Conservation (phyloP, 2,888 invertebrate species). For the Aplocera efformata region DNA sequence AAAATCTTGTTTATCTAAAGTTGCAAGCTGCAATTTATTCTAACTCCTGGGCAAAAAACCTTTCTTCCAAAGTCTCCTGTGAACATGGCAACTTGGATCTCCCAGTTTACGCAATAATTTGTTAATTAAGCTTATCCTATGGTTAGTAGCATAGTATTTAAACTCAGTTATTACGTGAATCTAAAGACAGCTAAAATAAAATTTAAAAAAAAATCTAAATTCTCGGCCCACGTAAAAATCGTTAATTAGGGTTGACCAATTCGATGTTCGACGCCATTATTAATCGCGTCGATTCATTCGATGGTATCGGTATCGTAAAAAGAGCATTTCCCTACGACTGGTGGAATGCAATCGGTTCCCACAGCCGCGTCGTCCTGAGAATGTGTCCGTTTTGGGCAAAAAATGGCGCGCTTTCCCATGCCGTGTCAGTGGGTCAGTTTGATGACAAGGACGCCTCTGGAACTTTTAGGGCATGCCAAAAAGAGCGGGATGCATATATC, state of each 20-base stretch:
- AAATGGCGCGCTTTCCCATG: conserved; percentile 74
- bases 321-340: conserved; percentile 63
- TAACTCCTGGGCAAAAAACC: no score
- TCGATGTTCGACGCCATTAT: conserved; percentile 53
- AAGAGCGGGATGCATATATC: no score
- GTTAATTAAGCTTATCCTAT: no score
- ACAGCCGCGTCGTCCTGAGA: conserved; percentile 65
- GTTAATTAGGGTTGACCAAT: conserved; percentile 59
- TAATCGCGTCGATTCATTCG: conserved; percentile 68
- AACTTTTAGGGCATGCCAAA: conserved; percentile 4
- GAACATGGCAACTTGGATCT: no score
- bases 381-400: conserved; percentile 64
- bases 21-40: no score
- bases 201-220: conserved; percentile 35
- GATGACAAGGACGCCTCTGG: conserved; percentile 11
- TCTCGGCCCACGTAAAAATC: conserved; percentile 28
- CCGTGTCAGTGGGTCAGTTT: conserved; percentile 50
- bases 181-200: no score
- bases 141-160: no score
- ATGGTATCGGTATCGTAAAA: conserved; percentile 67
- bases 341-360: conserved; percentile 75
- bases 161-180: no score
- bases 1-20: no score
- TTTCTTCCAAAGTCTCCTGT: no score
- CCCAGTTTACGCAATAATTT: no score